Percentiles rank a stretch among this genome's conserved stretches.
phyloP scores from a whole-genome alignment of 2,113 vertebrate genomes.

The Protomyctophum bolini region DNA sequence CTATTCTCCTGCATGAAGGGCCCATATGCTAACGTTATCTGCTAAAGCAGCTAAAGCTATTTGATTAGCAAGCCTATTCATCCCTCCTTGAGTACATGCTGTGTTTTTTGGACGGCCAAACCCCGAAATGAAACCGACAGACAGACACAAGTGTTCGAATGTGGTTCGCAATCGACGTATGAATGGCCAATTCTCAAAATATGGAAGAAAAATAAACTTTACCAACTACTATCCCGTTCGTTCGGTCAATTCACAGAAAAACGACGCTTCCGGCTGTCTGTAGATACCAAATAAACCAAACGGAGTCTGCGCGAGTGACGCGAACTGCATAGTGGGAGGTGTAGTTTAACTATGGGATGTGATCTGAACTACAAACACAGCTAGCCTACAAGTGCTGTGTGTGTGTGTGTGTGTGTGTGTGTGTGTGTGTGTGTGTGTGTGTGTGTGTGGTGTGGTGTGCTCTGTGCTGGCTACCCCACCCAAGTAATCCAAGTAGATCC shows the following conservation, averaged over 20 bases:
- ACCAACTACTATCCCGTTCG: constrained; percentile 68
- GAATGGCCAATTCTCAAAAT: constrained; percentile 14
- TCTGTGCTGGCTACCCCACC: neutral
- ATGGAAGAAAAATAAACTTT: constrained; percentile 60
- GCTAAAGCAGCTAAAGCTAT: constrained; percentile 44
- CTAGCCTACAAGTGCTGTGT: neutral
- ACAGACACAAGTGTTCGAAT: neutral
- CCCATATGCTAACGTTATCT: constrained; percentile 59
- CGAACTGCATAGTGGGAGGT: constrained; percentile 47
- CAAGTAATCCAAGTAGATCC: neutral
- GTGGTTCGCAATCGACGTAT: neutral
- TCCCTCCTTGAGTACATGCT: constrained; percentile 7
- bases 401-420: no score
- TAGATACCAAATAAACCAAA: constrained; percentile 59
- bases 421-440: no score
- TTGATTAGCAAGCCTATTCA: constrained; percentile 26
- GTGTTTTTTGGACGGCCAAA: neutral
- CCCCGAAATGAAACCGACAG: neutral
- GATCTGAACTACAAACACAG: constrained; percentile 20
- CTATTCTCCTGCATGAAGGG: constrained; percentile 52
- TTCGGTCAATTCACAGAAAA: constrained; percentile 57
- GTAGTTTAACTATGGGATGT: constrained; percentile 34
- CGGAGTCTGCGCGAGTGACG: constrained; percentile 56
- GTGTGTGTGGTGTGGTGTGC: neutral
- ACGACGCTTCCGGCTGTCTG: constrained; percentile 67